These are phyloP conservation scores for Chlamydotis undulata DNA, from an alignment of 2,113 vertebrate genomes.

Conservation along the genomic window DNA sequence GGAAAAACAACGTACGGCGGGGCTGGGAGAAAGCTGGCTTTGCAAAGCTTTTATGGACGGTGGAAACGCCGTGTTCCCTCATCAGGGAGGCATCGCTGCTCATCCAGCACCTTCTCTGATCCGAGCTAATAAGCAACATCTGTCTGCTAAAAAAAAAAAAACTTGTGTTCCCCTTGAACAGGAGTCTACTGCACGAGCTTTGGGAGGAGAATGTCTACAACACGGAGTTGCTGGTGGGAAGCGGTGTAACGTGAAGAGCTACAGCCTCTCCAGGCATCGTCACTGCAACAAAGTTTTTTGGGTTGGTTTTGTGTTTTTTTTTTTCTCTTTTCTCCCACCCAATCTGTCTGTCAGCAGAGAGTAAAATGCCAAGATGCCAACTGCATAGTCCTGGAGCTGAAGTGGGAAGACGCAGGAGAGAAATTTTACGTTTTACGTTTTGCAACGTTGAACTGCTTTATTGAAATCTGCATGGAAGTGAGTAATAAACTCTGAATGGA, in stretches of 20 bases:
- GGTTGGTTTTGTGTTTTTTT: background rate
- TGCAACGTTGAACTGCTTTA: background rate
- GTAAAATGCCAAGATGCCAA: background rate
- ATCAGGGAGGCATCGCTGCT: background rate
- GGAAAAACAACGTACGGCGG: background rate
- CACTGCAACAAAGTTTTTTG: background rate
- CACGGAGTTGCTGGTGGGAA: background rate
- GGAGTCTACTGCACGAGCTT: background rate
- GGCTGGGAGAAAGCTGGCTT: background rate
- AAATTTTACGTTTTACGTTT: background rate
- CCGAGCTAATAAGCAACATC: background rate
- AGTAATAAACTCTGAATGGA: background rate
- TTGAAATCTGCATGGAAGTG: background rate
- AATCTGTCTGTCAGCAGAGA: background rate
- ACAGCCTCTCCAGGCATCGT: no score
- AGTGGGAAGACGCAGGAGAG: background rate
- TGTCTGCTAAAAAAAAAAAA: background rate
- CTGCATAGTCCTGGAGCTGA: background rate
- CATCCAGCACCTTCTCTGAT: background rate
- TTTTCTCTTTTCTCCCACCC: background rate
- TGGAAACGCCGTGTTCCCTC: background rate
- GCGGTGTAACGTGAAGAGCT: background rate
- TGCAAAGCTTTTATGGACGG: background rate
- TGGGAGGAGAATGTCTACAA: rapidly evolving
- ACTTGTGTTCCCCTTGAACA: background rate